Conservation (phyloP, 1,140 invertebrate species). For the Hetaerina americana region DNA sequence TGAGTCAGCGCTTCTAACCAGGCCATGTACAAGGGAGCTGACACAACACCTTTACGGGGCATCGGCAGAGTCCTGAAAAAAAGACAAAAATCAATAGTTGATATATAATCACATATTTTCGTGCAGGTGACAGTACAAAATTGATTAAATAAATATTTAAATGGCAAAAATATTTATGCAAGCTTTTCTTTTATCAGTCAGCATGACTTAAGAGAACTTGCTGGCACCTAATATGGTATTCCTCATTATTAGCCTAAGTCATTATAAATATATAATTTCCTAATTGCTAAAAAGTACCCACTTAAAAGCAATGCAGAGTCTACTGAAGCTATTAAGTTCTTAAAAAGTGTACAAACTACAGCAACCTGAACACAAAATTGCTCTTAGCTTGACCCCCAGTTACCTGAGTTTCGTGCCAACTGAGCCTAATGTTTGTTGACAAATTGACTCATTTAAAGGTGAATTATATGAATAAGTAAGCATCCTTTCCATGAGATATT, state of each 20-base stretch:
- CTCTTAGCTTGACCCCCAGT: too few species aligned
- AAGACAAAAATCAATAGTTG: not conserved
- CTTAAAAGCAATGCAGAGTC: too few species aligned
- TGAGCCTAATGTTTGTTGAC: too few species aligned
- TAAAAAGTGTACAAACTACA: too few species aligned
- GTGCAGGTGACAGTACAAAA: not conserved
- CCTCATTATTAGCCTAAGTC: not conserved
- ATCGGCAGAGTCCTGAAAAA: slow-evolving; percentile 71
- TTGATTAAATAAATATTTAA: not conserved
- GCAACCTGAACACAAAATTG: too few species aligned
- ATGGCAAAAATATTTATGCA: not conserved
- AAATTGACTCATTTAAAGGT: too few species aligned
- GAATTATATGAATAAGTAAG: too few species aligned
- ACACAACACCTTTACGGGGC: slow-evolving; percentile 76
- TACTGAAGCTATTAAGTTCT: too few species aligned
- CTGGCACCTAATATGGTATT: not conserved
- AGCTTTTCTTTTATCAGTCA: not conserved
- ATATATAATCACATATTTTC: not conserved
- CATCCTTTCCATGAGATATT: too few species aligned
- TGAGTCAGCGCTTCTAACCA: slow-evolving; percentile 86
- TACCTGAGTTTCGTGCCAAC: too few species aligned
- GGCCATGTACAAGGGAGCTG: slow-evolving; percentile 80
- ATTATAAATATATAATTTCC: not conserved
- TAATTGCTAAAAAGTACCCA: too few species aligned
- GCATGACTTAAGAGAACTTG: not conserved